These are phyloP conservation scores for Cactoblastis cactorum DNA, from an alignment of 2,888 invertebrate genomes.

Conservation along the genomic window DNA sequence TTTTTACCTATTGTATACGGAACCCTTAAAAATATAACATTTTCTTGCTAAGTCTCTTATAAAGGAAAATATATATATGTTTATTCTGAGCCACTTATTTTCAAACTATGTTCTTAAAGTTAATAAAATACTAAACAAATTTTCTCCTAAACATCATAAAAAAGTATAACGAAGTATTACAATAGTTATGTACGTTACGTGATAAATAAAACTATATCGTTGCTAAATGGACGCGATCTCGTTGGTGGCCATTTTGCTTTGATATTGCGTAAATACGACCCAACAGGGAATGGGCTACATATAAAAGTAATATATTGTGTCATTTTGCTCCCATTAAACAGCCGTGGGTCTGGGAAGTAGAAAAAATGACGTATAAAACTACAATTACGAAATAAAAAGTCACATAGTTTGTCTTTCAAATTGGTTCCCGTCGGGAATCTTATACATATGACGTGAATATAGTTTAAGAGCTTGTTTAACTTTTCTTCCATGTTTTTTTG, in stretches of 20 bases:
- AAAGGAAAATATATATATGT: too few relatives aligned
- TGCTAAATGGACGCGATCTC: conserved; percentile 40
- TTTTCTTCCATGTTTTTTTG: not conserved
- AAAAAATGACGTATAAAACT: conserved; percentile 10
- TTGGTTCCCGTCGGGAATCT: not conserved
- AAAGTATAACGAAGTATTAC: conserved; percentile 27
- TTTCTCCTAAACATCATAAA: not conserved
- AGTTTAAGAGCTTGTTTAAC: too few relatives aligned
- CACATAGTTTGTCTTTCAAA: not conserved
- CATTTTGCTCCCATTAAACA: conserved; percentile 49
- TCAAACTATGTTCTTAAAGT: too few relatives aligned
- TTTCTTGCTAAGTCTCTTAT: too few relatives aligned
- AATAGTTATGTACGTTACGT: conserved; percentile 25
- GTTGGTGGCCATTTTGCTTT: conserved; percentile 36
- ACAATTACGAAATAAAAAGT: conserved; percentile 5
- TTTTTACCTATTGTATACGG: too few relatives aligned
- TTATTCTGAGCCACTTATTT: too few relatives aligned
- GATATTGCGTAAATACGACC: conserved; percentile 44
- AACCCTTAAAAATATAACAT: too few relatives aligned
- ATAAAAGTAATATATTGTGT: conserved; percentile 58
- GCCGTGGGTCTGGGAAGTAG: conserved; percentile 27
- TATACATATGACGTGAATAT: too few relatives aligned
- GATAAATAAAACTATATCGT: conserved; percentile 46
- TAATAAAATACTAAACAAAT: not conserved
- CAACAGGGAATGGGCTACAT: conserved; percentile 37